Conservation (phyloP, 2,888 invertebrate genomes). For the Melinopterus prodromus region DNA sequence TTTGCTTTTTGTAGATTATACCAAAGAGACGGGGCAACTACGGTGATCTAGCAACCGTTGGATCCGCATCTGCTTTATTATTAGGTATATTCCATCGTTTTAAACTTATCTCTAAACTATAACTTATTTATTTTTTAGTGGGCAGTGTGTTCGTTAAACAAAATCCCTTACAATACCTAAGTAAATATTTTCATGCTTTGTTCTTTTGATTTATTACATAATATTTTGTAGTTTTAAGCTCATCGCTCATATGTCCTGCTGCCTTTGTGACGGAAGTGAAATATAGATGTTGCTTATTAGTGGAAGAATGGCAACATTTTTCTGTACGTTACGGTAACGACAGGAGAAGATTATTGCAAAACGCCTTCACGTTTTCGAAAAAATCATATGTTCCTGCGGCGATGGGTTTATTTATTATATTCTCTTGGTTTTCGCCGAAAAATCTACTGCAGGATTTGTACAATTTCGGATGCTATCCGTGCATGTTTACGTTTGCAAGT, state of each 20-base stretch:
- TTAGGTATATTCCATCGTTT: constrained; percentile 23
- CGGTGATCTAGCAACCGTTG: background rate
- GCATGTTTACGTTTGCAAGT: background rate
- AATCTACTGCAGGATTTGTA: background rate
- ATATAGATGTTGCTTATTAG: background rate
- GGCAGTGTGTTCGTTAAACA: background rate
- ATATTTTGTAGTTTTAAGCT: background rate
- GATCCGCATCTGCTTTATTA: background rate
- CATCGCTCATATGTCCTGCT: background rate
- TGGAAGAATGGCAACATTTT: background rate
- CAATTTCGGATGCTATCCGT: background rate
- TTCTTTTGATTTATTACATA: constrained; percentile 24
- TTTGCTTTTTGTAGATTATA: constrained; percentile 17
- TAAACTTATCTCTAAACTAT: background rate
- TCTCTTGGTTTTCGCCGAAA: background rate
- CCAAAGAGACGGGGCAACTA: constrained; percentile 25
- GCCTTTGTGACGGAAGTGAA: background rate
- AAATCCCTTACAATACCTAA: background rate
- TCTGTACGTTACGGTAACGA: background rate
- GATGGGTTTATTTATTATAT: background rate
- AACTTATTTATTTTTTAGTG: constrained; percentile 17
- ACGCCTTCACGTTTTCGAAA: background rate
- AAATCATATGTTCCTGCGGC: background rate
- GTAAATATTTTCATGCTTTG: constrained; percentile 11
- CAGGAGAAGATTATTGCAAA: background rate